phyloP scores from a whole-genome alignment of 2,113 vertebrate genomes.

The Alosa alosa region DNA sequence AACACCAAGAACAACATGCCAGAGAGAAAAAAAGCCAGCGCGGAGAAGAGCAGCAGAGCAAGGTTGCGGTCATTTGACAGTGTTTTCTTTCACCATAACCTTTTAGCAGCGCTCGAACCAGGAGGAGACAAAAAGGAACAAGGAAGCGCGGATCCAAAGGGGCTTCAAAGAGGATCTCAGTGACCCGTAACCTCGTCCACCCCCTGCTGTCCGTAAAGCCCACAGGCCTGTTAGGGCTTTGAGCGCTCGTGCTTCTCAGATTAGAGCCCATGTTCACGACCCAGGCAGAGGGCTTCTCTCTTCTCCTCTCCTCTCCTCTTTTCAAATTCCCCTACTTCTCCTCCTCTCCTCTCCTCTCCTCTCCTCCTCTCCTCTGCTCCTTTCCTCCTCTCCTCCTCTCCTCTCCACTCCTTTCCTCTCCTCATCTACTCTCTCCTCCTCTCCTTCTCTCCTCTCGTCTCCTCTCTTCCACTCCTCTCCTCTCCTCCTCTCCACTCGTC shows the following conservation, averaged over 20 bases:
- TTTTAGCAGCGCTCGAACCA: neutral
- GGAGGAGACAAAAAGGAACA: neutral
- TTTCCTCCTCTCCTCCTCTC: neutral
- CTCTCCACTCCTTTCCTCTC: neutral
- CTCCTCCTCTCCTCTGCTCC: neutral
- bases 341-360: conserved; percentile 23
- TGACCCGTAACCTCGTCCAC: neutral
- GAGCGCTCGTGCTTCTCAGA: conserved; percentile 56
- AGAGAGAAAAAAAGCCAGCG: neutral
- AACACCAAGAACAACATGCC: conserved; percentile 32
- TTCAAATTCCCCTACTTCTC: conserved; percentile 29
- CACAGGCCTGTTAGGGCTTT: conserved; percentile 48
- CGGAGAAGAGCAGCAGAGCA: neutral
- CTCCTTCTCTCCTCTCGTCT: neutral
- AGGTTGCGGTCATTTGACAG: neutral
- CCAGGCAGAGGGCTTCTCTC: neutral
- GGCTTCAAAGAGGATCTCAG: conserved; percentile 20
- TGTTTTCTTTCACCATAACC: neutral
- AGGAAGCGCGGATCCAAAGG: neutral
- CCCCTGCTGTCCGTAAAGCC: conserved; percentile 33
- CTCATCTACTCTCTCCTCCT: neutral
- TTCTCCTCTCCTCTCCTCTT: neutral
- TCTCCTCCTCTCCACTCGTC: neutral
- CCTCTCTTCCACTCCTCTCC: neutral
- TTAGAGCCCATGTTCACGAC: conserved; percentile 43